These are phyloP conservation scores for Harmothoe impar DNA, from an alignment of 2,888 invertebrate species.

Conservation along the genomic window DNA sequence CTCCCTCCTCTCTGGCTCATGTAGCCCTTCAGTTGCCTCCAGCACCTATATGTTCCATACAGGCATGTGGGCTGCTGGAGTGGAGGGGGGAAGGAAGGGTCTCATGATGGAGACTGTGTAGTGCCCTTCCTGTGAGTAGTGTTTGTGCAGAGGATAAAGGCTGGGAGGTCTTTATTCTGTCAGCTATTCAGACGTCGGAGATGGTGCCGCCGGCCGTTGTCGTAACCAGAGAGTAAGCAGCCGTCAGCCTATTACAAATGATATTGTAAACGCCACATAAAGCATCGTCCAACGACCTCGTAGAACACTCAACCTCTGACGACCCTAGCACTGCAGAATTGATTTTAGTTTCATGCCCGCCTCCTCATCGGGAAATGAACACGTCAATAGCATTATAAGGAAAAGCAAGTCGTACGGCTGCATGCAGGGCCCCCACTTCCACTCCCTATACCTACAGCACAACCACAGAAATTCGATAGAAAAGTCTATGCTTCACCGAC, in stretches of 20 bases:
- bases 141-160: neutral
- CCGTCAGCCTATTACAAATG: slow-evolving; percentile 44
- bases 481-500: neutral
- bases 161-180: neutral
- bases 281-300: slow-evolving; percentile 36
- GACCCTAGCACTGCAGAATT: neutral
- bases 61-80: no score
- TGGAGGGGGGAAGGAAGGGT: no score
- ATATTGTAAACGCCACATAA: slow-evolving; percentile 48
- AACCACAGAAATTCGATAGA: neutral
- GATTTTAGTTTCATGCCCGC: slow-evolving; percentile 49
- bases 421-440: neutral
- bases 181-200: neutral
- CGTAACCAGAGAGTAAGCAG: neutral
- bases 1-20: no score
- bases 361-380: slow-evolving; percentile 34
- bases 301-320: neutral
- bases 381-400: slow-evolving; percentile 32
- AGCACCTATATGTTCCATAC: no score
- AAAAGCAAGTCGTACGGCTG: neutral
- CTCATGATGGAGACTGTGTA: no score
- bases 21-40: no score
- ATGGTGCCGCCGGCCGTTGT: neutral
- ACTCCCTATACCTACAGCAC: neutral
- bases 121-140: neutral